phyloP scores from a whole-genome alignment of 2,113 vertebrate species.

The Ceyx melanurus region DNA sequence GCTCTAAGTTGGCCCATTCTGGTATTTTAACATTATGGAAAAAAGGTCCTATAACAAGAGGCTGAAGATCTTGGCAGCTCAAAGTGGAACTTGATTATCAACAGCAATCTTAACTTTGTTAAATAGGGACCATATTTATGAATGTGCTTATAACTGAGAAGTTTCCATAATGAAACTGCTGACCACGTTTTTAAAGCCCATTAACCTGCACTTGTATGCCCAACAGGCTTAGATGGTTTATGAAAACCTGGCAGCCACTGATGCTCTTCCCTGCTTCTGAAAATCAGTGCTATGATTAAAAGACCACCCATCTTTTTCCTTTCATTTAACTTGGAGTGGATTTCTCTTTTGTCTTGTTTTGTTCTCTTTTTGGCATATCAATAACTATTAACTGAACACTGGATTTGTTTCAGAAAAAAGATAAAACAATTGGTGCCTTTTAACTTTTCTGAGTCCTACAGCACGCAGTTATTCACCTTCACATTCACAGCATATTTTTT shows the following conservation, averaged over 20 bases:
- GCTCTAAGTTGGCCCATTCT: background rate
- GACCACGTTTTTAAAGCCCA: background rate
- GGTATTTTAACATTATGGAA: background rate
- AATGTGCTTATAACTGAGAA: background rate
- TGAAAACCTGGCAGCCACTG: background rate
- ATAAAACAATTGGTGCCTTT: background rate
- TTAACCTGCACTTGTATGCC: background rate
- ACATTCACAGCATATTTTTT: background rate
- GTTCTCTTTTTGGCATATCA: background rate
- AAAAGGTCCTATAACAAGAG: background rate
- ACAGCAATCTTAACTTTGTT: background rate
- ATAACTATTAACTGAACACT: background rate
- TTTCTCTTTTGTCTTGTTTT: background rate
- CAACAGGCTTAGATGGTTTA: background rate
- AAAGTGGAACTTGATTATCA: background rate
- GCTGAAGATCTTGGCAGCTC: background rate
- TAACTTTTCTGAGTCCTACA: background rate
- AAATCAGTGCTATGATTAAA: background rate
- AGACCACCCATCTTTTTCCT: fast-evolving
- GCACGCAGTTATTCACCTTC: background rate
- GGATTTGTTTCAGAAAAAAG: background rate
- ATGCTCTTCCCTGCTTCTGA: background rate
- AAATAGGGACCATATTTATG: slow-evolving; percentile 18
- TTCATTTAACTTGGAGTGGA: background rate
- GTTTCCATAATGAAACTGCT: background rate